These are phyloP conservation scores for Nilaparvata lugens DNA, from an alignment of 1,140 invertebrate genomes.

Conservation along the genomic window DNA sequence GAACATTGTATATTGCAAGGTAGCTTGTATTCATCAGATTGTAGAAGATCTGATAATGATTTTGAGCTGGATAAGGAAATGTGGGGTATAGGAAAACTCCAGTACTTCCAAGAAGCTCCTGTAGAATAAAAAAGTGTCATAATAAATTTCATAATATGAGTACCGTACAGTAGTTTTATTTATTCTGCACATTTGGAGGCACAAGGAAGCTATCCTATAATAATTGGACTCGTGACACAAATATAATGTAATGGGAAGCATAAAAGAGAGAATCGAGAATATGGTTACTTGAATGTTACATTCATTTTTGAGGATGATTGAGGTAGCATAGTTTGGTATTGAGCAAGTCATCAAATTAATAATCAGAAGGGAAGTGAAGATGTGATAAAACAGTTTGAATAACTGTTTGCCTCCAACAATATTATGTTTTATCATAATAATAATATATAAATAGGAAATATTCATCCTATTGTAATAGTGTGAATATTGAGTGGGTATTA, in stretches of 20 bases:
- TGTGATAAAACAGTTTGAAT: too few relatives aligned
- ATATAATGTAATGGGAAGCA: neutral
- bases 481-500: too few relatives aligned
- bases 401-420: too few relatives aligned
- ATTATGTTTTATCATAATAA: too few relatives aligned
- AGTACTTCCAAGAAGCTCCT: slow-evolving; percentile 62
- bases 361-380: too few relatives aligned
- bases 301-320: too few relatives aligned
- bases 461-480: too few relatives aligned
- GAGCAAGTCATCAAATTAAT: too few relatives aligned
- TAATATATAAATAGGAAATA: too few relatives aligned
- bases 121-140: slow-evolving; percentile 29
- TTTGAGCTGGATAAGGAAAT: slow-evolving; percentile 61
- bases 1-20: slow-evolving; percentile 71
- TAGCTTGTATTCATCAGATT: slow-evolving; percentile 67
- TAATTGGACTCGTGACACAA: neutral
- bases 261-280: neutral
- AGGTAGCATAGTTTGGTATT: too few relatives aligned
- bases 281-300: too few relatives aligned
- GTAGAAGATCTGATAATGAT: slow-evolving; percentile 64
- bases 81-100: slow-evolving; percentile 75
- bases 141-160: too few relatives aligned
- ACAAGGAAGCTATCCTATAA: neutral
- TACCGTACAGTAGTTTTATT: neutral
- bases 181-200: neutral